A percentile compares a stretch with the other conserved stretches of the same genome.
Conservation (phyloP, 1,140 invertebrate genomes). For the Drosophila persimilis region DNA sequence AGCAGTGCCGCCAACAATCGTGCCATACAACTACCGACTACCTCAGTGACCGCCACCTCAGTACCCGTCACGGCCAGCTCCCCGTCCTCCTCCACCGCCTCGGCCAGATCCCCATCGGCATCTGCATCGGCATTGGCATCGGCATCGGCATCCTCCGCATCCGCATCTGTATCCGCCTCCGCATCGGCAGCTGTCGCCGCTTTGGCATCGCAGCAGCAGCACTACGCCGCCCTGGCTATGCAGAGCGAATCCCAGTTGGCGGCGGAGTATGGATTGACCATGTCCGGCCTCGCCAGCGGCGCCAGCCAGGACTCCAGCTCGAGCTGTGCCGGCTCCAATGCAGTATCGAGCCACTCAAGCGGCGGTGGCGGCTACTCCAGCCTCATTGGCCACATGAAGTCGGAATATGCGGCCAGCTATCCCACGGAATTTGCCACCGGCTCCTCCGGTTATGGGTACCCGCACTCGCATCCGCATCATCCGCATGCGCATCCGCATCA, state of each 20-base stretch:
- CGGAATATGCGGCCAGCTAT: conserved; percentile 70
- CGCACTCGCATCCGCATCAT: conserved; percentile 53
- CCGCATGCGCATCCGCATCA: conserved; percentile 57
- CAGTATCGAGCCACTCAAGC: conserved; percentile 18
- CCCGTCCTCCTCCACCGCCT: conserved; percentile 1
- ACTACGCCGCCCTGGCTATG: conserved; percentile 72
- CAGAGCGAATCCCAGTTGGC: conserved; percentile 76
- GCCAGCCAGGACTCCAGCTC: conserved; percentile 56
- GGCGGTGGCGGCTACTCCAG: conserved; percentile 29
- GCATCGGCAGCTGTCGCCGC: conserved; percentile 11
- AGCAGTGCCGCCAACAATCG: conserved; percentile 21
- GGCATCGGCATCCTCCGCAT: background rate
- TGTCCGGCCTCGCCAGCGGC: conserved; percentile 67
- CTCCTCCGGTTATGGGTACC: conserved; percentile 51
- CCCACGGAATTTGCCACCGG: conserved; percentile 57
- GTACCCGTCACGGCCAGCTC: conserved; percentile 22
- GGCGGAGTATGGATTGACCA: conserved; percentile 73
- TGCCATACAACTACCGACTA: conserved; percentile 37
- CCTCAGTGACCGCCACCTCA: conserved; percentile 25
- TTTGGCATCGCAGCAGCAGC: conserved; percentile 40
- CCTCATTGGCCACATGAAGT: conserved; percentile 66
- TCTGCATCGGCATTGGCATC: conserved; percentile 1
- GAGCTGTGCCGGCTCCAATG: conserved; percentile 25
- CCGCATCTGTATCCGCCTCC: conserved; percentile 1
- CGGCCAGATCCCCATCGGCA: conserved; percentile 1